Percentiles rank a stretch among this genome's conserved stretches.
These are phyloP conservation scores for Scaptomyza montana DNA, from an alignment of 1,140 invertebrate genomes.

Conservation along the genomic window DNA sequence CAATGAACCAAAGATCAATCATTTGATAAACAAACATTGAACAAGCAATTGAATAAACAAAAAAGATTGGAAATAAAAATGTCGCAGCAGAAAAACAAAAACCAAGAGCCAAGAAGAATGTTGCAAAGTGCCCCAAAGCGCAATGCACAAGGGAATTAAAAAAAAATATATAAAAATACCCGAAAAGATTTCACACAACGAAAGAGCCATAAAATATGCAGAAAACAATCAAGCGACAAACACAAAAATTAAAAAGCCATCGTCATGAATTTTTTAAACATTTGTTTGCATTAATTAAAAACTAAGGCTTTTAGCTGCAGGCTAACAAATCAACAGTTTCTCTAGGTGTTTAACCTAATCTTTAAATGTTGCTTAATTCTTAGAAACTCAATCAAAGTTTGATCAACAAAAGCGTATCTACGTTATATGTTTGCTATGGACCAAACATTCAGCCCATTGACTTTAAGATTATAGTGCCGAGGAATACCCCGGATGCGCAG, in stretches of 20 bases:
- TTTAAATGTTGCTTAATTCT: neutral
- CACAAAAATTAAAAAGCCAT: slow-evolving; percentile 47
- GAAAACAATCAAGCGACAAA: slow-evolving; percentile 34
- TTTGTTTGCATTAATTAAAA: slow-evolving; percentile 33
- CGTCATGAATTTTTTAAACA: slow-evolving; percentile 21
- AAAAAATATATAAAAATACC: too few species aligned
- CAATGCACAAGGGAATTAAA: slow-evolving; percentile 19
- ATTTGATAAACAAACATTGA: slow-evolving; percentile 54
- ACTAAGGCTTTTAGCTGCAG: neutral
- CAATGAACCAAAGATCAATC: slow-evolving; percentile 66
- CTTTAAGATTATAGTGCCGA: slow-evolving; percentile 21
- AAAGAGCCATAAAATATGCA: slow-evolving; percentile 29
- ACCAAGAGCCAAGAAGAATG: slow-evolving; percentile 4
- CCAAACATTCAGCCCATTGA: slow-evolving; percentile 1
- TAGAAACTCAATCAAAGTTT: slow-evolving; percentile 20
- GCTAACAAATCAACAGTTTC: neutral
- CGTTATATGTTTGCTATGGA: slow-evolving; percentile 16
- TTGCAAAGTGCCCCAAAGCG: slow-evolving; percentile 39
- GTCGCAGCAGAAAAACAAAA: slow-evolving; percentile 24
- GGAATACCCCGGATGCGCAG: slow-evolving; percentile 77
- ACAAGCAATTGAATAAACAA: slow-evolving; percentile 20
- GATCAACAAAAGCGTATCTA: slow-evolving; percentile 6
- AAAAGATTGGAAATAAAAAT: slow-evolving; percentile 25
- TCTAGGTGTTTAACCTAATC: neutral
- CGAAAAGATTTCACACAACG: slow-evolving; percentile 6